phyloP scores from a whole-genome alignment of 2,888 invertebrate species.

The Stenoptilia bipunctidactyla region DNA sequence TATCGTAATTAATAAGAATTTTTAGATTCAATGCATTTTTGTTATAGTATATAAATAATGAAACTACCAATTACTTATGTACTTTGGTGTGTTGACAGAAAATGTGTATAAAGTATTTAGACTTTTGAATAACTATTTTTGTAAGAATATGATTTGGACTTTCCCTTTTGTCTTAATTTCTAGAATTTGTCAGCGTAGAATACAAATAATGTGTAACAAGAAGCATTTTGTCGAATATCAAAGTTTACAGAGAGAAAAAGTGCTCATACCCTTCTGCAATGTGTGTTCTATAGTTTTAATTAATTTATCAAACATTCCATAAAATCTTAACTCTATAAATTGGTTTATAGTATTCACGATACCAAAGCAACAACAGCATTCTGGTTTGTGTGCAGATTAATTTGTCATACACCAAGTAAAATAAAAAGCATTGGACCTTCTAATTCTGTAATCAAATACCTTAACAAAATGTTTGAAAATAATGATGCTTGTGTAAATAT shows the following conservation, averaged over 20 bases:
- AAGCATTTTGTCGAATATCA: too few relatives aligned
- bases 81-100: not conserved
- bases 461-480: constrained; percentile 8
- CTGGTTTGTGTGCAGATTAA: not conserved
- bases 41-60: not conserved
- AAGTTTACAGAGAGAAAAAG: too few relatives aligned
- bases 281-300: constrained; percentile 24
- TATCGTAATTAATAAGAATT: not conserved
- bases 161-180: too few relatives aligned
- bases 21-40: not conserved
- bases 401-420: not conserved
- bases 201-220: too few relatives aligned
- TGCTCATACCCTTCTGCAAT: not conserved
- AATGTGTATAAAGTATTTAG: too few relatives aligned
- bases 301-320: constrained; percentile 64
- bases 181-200: too few relatives aligned
- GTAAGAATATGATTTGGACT: too few relatives aligned
- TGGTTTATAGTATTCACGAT: constrained; percentile 24
- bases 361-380: not conserved
- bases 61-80: not conserved
- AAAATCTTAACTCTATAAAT: constrained; percentile 46
- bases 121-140: too few relatives aligned
- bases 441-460: constrained; percentile 2
- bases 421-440: constrained; percentile 3
- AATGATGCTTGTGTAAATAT: constrained; percentile 51